Percentiles rank a stretch among this genome's conserved stretches.
Conservation (phyloP, 2,113 vertebrate species). For the Myotis davidii region DNA sequence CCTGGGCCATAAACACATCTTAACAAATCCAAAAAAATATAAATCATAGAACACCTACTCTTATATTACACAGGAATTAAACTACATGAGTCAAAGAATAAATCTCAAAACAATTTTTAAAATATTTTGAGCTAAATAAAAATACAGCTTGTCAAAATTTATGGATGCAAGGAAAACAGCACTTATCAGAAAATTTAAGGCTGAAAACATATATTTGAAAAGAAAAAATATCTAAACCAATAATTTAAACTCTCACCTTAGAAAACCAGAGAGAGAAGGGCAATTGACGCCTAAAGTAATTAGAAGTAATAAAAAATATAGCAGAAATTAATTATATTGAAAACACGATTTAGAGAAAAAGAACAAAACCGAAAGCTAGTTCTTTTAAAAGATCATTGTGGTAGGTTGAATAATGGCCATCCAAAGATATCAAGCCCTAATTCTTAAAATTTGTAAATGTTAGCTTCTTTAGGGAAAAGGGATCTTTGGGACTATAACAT, state of each 20-base stretch:
- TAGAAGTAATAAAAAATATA: background rate
- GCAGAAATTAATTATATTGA: background rate
- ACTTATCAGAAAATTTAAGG: background rate
- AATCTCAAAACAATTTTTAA: background rate
- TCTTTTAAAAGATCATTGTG: background rate
- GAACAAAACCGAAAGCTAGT: background rate
- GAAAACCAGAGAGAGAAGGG: background rate
- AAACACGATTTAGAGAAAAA: background rate
- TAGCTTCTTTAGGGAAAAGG: background rate
- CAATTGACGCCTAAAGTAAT: background rate
- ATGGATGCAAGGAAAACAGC: background rate
- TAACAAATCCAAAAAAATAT: background rate
- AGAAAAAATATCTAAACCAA: background rate
- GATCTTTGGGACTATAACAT: background rate
- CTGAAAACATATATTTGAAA: background rate
- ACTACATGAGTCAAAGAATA: background rate
- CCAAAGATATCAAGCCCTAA: background rate
- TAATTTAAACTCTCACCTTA: background rate
- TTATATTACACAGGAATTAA: background rate
- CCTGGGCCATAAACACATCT: background rate
- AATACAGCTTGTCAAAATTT: background rate
- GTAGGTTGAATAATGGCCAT: background rate
- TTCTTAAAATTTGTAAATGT: background rate
- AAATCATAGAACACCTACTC: background rate
- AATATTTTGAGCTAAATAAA: background rate